A percentile compares a stretch with the other conserved stretches of the same genome.
phyloP scores from a whole-genome alignment of 2,888 invertebrate genomes.

The Scaptomyza reducta region DNA sequence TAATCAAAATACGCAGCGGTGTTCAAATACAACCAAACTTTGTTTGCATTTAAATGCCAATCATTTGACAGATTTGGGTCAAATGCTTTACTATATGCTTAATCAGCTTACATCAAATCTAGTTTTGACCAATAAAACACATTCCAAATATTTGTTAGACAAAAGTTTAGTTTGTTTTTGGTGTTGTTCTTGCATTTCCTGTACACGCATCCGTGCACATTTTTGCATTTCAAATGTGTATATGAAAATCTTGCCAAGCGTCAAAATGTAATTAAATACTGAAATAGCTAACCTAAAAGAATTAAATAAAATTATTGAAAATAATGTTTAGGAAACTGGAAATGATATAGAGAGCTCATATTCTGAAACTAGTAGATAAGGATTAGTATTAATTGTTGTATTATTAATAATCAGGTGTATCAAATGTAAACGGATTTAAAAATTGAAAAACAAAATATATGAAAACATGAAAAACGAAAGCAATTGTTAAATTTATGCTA shows the following conservation, averaged over 20 bases:
- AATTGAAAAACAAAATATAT: no score
- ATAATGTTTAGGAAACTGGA: not conserved
- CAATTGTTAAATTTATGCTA: no score
- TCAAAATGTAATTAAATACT: slow-evolving; percentile 52
- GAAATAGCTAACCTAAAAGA: not conserved
- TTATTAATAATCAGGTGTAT: no score
- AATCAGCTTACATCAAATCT: slow-evolving; percentile 59
- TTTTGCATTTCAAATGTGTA: slow-evolving; percentile 46
- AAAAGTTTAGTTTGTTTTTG: slow-evolving; percentile 8
- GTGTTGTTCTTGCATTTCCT: slow-evolving; percentile 18
- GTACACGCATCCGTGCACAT: slow-evolving; percentile 35
- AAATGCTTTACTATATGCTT: slow-evolving; percentile 24
- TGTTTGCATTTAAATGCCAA: slow-evolving; percentile 6
- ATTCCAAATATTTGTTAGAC: slow-evolving; percentile 24
- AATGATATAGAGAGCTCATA: not conserved
- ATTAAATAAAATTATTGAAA: not conserved
- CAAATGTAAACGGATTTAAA: no score
- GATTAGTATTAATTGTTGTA: no score
- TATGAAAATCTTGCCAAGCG: slow-evolving; percentile 40
- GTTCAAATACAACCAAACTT: slow-evolving; percentile 25
- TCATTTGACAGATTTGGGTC: slow-evolving; percentile 52
- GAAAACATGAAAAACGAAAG: no score
- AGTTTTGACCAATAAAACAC: slow-evolving; percentile 39
- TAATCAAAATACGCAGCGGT: slow-evolving; percentile 38
- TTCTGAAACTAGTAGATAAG: not conserved